These are phyloP conservation scores for Limosa lapponica DNA, from an alignment of 2,797 vertebrate genomes.

Conservation along the genomic window DNA sequence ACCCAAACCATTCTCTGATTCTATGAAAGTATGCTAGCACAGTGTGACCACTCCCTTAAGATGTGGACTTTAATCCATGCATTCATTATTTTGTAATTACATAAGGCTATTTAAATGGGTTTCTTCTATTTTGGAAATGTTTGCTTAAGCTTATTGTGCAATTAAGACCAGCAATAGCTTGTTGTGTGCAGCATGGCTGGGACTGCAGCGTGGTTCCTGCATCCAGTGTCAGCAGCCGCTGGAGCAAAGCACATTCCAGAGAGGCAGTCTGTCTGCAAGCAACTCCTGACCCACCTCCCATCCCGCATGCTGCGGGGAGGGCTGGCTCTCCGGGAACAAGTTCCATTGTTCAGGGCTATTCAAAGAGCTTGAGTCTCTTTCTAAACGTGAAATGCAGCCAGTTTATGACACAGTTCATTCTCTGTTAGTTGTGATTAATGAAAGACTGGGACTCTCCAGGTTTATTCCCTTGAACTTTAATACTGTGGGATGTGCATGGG, in stretches of 20 bases:
- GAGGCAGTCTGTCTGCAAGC: background rate
- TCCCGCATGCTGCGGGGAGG: fast-evolving
- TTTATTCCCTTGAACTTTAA: background rate
- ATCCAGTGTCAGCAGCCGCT: background rate
- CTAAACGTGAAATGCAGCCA: background rate
- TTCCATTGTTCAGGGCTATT: fast-evolving
- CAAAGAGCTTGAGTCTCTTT: background rate
- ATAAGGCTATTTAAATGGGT: background rate
- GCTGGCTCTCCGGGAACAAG: background rate
- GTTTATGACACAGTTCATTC: background rate
- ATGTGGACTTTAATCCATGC: background rate
- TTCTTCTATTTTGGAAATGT: background rate
- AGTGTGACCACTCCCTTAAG: background rate
- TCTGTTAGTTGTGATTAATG: background rate
- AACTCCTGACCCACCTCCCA: background rate
- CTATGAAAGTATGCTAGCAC: background rate
- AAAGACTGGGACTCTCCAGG: background rate
- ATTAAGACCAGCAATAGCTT: background rate
- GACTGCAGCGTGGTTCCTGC: fast-evolving
- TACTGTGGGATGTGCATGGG: background rate
- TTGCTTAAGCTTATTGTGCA: background rate
- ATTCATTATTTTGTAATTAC: background rate
- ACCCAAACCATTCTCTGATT: background rate
- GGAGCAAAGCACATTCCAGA: background rate
- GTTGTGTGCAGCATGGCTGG: fast-evolving